A percentile compares a stretch with the other conserved stretches of the same genome.
These are phyloP conservation scores for Lacanobia oleracea DNA, from an alignment of 2,888 invertebrate species.

Conservation along the genomic window DNA sequence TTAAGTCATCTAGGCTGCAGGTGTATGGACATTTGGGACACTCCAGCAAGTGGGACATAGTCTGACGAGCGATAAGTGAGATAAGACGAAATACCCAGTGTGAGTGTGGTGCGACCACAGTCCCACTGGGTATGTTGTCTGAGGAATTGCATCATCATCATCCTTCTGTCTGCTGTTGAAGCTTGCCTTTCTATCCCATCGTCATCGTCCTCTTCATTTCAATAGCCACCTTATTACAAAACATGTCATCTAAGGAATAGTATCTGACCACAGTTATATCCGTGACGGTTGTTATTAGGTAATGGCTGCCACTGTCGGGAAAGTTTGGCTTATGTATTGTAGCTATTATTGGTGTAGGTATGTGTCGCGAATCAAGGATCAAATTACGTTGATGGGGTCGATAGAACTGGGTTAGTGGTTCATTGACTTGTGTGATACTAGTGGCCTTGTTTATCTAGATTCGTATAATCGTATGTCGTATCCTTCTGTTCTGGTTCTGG, in stretches of 20 bases:
- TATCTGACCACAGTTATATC: neutral
- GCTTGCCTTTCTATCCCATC: neutral
- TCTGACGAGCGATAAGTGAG: too few species aligned
- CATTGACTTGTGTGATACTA: conserved; percentile 1
- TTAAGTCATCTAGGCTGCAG: too few species aligned
- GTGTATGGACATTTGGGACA: too few species aligned
- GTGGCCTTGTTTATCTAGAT: neutral
- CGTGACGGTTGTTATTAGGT: neutral
- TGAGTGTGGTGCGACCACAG: too few species aligned
- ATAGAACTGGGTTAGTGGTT: conserved; percentile 22
- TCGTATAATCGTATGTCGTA: too few species aligned
- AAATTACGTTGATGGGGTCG: conserved; percentile 1
- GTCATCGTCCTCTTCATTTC: neutral
- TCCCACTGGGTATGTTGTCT: too few species aligned
- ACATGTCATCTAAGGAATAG: neutral
- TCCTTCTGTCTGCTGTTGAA: neutral
- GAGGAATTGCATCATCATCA: neutral
- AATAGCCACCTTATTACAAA: neutral
- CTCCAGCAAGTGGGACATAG: too few species aligned
- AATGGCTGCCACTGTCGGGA: neutral
- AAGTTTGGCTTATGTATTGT: neutral
- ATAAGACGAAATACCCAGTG: too few species aligned
- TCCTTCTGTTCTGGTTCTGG: neutral
- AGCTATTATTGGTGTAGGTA: conserved; percentile 1
- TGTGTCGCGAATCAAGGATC: conserved; percentile 20